Conservation (phyloP, 1,140 invertebrate genomes). For the Forficula auricularia region DNA sequence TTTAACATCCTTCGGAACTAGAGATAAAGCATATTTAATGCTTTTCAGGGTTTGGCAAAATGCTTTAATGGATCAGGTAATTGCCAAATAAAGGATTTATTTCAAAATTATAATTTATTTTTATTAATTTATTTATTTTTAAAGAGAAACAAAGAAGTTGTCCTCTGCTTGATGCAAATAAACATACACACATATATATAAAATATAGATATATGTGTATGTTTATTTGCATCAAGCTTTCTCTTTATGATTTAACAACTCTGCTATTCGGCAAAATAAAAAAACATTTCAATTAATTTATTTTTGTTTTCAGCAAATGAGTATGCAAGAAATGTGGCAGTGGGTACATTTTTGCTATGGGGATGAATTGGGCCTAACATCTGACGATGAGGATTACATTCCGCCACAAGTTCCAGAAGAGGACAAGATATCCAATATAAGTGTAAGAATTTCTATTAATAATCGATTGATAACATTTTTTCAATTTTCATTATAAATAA, state of each 20-base stretch:
- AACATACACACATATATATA: background rate
- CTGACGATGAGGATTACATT: constrained; percentile 80
- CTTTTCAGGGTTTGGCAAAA: constrained; percentile 91
- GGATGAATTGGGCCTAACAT: constrained; percentile 77
- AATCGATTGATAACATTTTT: no score
- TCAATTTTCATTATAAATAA: no score
- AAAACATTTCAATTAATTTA: background rate
- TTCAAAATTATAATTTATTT: constrained; percentile 4
- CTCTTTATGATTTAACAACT: no score
- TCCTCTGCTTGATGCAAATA: background rate
- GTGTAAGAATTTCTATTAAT: constrained; percentile 30
- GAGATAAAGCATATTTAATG: constrained; percentile 89
- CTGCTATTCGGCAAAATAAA: no score
- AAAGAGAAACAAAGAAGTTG: background rate
- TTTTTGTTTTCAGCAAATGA: constrained; percentile 42
- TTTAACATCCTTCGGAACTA: constrained; percentile 76
- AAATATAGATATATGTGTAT: background rate
- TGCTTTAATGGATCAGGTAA: constrained; percentile 72
- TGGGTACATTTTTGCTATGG: constrained; percentile 82
- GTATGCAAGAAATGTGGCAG: constrained; percentile 75
- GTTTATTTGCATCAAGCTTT: no score
- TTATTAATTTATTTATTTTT: constrained; percentile 4
- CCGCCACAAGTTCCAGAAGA: constrained; percentile 31
- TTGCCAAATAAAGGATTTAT: background rate
- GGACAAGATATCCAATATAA: constrained; percentile 29